phyloP scores from a whole-genome alignment of 2,113 vertebrate species.

The Eudyptes chrysolophus region DNA sequence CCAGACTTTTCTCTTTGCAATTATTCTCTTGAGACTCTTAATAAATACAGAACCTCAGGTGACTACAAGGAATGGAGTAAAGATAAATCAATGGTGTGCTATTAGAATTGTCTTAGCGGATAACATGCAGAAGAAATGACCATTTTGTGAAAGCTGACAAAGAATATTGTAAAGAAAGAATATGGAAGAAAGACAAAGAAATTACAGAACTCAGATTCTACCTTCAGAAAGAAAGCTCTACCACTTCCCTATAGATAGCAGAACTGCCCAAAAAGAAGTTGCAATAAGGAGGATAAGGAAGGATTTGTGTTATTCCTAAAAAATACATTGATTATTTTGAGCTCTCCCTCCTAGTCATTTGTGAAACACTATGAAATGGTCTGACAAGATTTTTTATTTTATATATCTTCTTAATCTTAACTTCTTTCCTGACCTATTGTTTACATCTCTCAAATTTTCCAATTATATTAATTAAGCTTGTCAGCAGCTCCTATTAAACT shows the following conservation, averaged over 20 bases:
- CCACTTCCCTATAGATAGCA: neutral
- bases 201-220: neutral
- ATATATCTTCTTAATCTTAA: neutral
- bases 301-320: neutral
- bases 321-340: neutral
- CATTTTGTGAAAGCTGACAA: neutral
- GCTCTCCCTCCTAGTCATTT: neutral
- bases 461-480: too few relatives aligned
- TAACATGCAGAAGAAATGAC: neutral
- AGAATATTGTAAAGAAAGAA: neutral
- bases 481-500: neutral
- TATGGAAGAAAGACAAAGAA: neutral
- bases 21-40: neutral
- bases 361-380: neutral
- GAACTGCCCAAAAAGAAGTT: neutral
- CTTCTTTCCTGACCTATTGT: neutral
- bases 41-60: neutral
- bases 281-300: neutral
- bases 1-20: neutral
- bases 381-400: neutral
- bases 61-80: neutral
- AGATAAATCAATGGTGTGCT: neutral
- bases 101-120: neutral
- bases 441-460: neutral
- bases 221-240: neutral